Conservation (phyloP, 2,888 invertebrate genomes). For the Melanchra persicariae region DNA sequence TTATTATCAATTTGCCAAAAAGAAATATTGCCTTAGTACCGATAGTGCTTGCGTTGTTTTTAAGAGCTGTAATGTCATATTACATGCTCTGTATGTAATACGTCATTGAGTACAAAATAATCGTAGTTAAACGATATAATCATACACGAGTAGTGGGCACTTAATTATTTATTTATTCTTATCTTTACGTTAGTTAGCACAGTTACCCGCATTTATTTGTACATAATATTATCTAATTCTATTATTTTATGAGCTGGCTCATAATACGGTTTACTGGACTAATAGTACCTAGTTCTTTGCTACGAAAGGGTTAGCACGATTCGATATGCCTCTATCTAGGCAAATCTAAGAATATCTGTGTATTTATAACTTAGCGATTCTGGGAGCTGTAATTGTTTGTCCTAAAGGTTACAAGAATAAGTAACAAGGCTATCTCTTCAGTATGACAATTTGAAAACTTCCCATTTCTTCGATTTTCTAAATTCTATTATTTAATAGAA, state of each 20-base stretch:
- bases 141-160: background rate
- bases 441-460: too few relatives aligned
- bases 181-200: slow-evolving; percentile 24
- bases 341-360: slow-evolving; percentile 11
- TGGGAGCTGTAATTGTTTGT: background rate
- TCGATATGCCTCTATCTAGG: slow-evolving; percentile 5
- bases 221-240: background rate
- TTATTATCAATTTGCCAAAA: too few relatives aligned
- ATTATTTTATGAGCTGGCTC: background rate
- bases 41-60: too few relatives aligned
- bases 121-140: background rate
- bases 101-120: slow-evolving; percentile 3
- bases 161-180: slow-evolving; percentile 8
- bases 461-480: background rate
- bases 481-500: background rate
- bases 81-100: too few relatives aligned
- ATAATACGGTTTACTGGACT: background rate
- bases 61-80: too few relatives aligned
- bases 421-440: background rate
- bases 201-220: slow-evolving; percentile 5
- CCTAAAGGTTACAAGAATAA: background rate
- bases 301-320: slow-evolving; percentile 1
- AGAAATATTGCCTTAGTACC: too few relatives aligned
- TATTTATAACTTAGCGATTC: slow-evolving; percentile 7
- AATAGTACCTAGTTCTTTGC: background rate